Percentiles rank a stretch among this genome's conserved stretches.
Evolutionary conservation across 2,113 vertebrate genomes (phyloP).

Genomic region (Canis aureus): DNA sequence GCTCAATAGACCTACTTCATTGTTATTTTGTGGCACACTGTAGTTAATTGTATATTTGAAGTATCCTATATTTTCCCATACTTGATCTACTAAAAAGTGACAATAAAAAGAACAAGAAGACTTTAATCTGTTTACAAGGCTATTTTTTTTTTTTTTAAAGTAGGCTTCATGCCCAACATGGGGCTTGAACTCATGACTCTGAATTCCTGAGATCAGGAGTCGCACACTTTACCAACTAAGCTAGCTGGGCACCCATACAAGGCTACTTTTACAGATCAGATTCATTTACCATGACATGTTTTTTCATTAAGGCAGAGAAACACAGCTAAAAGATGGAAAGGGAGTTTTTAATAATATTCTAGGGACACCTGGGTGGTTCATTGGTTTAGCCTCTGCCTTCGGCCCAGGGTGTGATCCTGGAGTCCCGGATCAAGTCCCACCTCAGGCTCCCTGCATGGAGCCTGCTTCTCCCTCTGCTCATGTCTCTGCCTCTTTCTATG

Average conservation of each 20-base stretch:
- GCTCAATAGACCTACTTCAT: not conserved
- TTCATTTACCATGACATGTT: not conserved
- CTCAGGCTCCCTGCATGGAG: too few species aligned
- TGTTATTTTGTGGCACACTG: not conserved
- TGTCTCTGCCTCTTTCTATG: too few species aligned
- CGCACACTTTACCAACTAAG: not conserved
- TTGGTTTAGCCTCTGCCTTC: too few species aligned
- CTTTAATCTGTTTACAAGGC: conserved; percentile 10
- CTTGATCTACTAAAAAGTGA: not conserved
- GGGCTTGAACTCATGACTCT: not conserved
- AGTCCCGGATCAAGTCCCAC: too few species aligned
- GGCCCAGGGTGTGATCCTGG: too few species aligned
- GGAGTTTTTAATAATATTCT: conserved; percentile 1
- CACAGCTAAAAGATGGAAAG: not conserved
- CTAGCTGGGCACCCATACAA: not conserved
- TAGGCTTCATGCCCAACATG: not conserved
- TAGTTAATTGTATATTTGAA: conserved; percentile 33
- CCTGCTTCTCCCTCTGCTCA: too few species aligned
- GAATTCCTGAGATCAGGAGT: not conserved
- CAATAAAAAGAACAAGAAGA: not conserved
- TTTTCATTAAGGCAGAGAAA: not conserved
- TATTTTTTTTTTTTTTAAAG: not conserved
- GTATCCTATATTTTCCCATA: not conserved
- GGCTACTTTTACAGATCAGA: conserved; percentile 3
- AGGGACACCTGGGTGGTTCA: too few species aligned